Percentiles rank a stretch among this genome's conserved stretches.
These are phyloP conservation scores for Eptesicus fuscus DNA, from an alignment of 2,113 vertebrate genomes.

Conservation along the genomic window DNA sequence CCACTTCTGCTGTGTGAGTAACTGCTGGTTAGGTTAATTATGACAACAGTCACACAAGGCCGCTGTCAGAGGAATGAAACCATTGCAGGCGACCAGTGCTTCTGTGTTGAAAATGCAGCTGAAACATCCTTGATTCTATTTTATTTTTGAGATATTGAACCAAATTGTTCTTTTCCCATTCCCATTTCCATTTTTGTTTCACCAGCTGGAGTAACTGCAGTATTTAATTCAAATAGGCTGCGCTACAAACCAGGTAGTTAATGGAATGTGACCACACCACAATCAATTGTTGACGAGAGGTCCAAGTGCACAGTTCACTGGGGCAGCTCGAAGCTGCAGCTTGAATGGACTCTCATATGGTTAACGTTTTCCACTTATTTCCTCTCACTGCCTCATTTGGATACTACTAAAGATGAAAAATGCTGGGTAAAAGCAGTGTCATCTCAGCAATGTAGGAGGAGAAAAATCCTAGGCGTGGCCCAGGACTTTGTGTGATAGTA, in stretches of 20 bases:
- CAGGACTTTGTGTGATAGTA: not conserved
- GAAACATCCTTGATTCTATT: slow-evolving; percentile 4
- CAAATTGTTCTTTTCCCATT: slow-evolving; percentile 35
- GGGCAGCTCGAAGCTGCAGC: not conserved
- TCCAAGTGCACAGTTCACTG: not conserved
- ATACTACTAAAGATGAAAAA: not conserved
- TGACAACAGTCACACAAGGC: not conserved
- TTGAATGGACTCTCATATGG: not conserved
- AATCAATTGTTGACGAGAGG: not conserved
- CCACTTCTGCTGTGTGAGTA: not conserved
- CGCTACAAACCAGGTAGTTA: slow-evolving; percentile 25
- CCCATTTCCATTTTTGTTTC: slow-evolving; percentile 26
- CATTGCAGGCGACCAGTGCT: not conserved
- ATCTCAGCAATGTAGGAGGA: not conserved
- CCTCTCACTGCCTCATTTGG: not conserved
- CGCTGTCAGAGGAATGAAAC: not conserved
- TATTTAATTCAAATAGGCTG: slow-evolving; percentile 39
- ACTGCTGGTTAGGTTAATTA: not conserved
- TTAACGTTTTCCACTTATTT: not conserved
- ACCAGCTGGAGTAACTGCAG: not conserved
- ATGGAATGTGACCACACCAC: slow-evolving; percentile 21
- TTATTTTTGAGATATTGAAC: slow-evolving; percentile 51
- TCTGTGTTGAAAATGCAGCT: slow-evolving; percentile 6
- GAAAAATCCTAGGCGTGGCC: not conserved
- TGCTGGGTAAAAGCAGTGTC: not conserved